Percentiles rank a stretch among this genome's conserved stretches.
Evolutionary conservation across 2,113 vertebrate species (phyloP).

Genomic region (Notothenia coriiceps): DNA sequence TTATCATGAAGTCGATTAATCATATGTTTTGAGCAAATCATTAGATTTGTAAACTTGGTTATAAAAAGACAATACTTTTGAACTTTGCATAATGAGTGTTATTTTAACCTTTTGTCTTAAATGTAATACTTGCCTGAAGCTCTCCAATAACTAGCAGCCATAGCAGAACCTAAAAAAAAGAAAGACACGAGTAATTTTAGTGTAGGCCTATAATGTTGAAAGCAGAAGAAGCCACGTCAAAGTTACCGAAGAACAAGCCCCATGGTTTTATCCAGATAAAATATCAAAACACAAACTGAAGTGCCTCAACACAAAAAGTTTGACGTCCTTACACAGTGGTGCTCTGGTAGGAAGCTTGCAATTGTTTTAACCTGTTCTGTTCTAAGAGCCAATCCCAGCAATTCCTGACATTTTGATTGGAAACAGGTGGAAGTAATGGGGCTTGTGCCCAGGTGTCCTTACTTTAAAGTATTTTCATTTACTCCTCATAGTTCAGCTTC

Average conservation of each 20-base stretch:
- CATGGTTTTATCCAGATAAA: conserved; percentile 10
- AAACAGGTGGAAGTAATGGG: conserved; percentile 27
- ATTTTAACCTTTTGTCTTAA: not conserved
- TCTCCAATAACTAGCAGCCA: conserved; percentile 14
- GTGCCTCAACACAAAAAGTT: not conserved
- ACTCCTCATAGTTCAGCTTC: not conserved
- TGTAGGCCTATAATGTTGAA: too few species aligned
- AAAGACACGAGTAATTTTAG: not conserved
- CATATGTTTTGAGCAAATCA: too few species aligned
- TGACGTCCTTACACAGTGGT: not conserved
- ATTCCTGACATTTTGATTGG: conserved; percentile 1
- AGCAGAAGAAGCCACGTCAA: not conserved
- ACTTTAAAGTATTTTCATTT: not conserved
- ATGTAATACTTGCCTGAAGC: not conserved
- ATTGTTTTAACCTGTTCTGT: not conserved
- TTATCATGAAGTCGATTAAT: not conserved
- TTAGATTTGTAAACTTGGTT: too few species aligned
- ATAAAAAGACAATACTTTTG: too few species aligned
- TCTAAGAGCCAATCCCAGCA: conserved; percentile 32
- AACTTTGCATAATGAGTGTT: not conserved
- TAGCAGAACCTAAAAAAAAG: not conserved
- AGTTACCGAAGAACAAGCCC: not conserved
- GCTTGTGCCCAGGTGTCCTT: not conserved
- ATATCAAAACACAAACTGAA: not conserved
- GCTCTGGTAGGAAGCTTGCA: accelerated